Evolutionary conservation across 2,888 invertebrate species (phyloP).

Genomic region (Dasypogon diadema): DNA sequence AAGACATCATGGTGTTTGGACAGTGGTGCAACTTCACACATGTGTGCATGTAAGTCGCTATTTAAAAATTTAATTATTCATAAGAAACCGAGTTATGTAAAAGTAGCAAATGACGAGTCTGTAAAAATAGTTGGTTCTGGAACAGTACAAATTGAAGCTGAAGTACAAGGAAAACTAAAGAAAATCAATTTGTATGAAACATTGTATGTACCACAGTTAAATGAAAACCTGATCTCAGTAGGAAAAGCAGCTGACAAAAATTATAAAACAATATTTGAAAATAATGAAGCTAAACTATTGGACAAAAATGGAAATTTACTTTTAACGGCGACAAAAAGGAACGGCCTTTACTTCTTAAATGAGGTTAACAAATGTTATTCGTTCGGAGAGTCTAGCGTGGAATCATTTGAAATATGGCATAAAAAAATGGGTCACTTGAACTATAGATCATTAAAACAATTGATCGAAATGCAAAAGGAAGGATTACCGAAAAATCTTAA

Average conservation of each 20-base stretch:
- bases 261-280: too few species aligned
- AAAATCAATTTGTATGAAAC: too few species aligned
- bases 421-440: neutral
- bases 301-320: too few species aligned
- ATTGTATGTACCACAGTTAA: too few species aligned
- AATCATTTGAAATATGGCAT: neutral
- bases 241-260: neutral
- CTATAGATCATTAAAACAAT: rapidly evolving
- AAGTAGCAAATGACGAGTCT: neutral
- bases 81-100: too few species aligned
- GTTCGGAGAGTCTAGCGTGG: neutral
- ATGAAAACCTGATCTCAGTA: neutral
- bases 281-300: neutral
- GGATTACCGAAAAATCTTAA: neutral
- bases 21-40: neutral
- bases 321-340: neutral
- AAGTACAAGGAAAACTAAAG: too few species aligned
- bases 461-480: neutral
- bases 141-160: neutral
- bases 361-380: too few species aligned
- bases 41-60: neutral
- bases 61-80: rapidly evolving
- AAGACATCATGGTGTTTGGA: neutral
- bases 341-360: too few species aligned
- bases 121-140: neutral